phyloP scores from a whole-genome alignment of 2,113 vertebrate species.

The Oreochromis niloticus region DNA sequence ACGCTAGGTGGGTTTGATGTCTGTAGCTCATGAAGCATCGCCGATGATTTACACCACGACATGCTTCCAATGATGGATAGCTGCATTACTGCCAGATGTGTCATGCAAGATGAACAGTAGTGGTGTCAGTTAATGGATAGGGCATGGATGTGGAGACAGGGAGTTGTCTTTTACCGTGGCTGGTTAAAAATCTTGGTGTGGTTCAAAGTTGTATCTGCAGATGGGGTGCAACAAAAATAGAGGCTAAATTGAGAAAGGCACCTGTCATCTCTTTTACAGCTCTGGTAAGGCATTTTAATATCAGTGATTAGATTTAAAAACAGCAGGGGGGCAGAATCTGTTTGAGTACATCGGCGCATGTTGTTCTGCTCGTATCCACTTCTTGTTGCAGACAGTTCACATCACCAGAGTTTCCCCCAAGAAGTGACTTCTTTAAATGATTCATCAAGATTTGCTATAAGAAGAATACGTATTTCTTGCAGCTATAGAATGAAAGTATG shows the following conservation, averaged over 20 bases:
- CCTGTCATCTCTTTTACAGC: slow-evolving; percentile 4
- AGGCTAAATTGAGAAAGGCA: background rate
- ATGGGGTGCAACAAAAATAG: background rate
- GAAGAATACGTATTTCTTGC: background rate
- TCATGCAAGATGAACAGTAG: slow-evolving; percentile 54
- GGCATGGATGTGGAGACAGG: background rate
- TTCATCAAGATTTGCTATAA: background rate
- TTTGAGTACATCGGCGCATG: slow-evolving; percentile 16
- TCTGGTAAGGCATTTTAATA: slow-evolving; percentile 28
- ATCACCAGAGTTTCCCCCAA: background rate
- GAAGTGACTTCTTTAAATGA: slow-evolving; percentile 7
- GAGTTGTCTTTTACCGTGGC: slow-evolving; percentile 11
- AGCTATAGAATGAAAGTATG: background rate
- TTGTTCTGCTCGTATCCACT: slow-evolving; percentile 8
- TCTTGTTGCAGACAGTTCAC: slow-evolving; percentile 18
- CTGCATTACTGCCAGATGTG: slow-evolving; percentile 73
- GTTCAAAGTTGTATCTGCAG: background rate
- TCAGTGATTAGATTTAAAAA: slow-evolving; percentile 48
- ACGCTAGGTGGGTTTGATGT: slow-evolving; percentile 57
- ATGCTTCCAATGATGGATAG: slow-evolving; percentile 61
- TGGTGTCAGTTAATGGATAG: slow-evolving; percentile 16
- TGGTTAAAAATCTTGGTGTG: background rate
- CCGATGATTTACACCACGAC: slow-evolving; percentile 78
- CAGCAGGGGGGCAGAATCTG: slow-evolving; percentile 33
- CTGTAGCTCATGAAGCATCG: slow-evolving; percentile 72